These are phyloP conservation scores for Notechis scutatus DNA, from an alignment of 2,113 vertebrate genomes.

Conservation along the genomic window DNA sequence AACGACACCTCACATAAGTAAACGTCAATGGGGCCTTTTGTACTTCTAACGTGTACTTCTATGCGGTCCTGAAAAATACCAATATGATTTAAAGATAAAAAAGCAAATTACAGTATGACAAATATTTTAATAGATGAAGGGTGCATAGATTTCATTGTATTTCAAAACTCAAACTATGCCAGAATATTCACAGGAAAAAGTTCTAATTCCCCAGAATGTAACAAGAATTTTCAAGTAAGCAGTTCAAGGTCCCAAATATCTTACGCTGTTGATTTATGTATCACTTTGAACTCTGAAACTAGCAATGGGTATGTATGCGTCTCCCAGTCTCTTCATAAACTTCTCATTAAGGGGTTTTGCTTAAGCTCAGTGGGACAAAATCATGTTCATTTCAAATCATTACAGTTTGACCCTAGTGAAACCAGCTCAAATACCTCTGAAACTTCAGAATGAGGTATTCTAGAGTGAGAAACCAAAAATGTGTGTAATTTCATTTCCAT, in stretches of 20 bases:
- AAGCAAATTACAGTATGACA: not conserved
- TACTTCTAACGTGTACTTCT: constrained; percentile 82
- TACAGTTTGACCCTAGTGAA: not conserved
- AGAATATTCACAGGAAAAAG: not conserved
- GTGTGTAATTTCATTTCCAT: not conserved
- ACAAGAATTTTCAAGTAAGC: not conserved
- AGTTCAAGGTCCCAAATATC: not conserved
- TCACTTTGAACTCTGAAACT: too few relatives aligned
- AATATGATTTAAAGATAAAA: not conserved
- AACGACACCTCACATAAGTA: constrained; percentile 76
- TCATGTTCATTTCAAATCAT: not conserved
- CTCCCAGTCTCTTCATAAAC: not conserved
- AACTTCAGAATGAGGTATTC: not conserved
- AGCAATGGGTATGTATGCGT: not conserved
- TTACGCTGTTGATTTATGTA: not conserved
- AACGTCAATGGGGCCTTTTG: constrained; percentile 80
- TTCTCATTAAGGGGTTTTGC: not conserved
- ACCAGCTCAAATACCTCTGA: not conserved
- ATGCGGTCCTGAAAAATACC: constrained; percentile 76
- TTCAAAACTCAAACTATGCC: not conserved
- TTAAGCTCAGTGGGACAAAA: not conserved
- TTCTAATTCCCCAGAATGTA: not conserved
- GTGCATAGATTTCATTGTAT: not conserved
- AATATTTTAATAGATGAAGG: not conserved
- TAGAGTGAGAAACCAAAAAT: not conserved